Base-by-base conservation (phyloP, 2,888 invertebrate species). In the Lobophora halterata region DNA sequence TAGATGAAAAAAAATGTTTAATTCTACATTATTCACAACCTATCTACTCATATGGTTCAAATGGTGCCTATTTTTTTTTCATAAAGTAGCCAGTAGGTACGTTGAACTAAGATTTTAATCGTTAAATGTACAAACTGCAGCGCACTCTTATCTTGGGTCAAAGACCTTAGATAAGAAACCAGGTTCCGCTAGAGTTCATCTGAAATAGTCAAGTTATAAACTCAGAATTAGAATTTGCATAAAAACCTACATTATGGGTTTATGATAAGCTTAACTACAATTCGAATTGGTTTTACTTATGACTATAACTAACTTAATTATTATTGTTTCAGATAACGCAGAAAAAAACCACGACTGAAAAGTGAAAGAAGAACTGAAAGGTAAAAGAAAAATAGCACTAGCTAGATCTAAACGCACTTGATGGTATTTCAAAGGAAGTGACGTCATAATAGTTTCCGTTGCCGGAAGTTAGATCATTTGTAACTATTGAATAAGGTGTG, bases 401-500 rank as follows among this genome's bases (percentile, higher is more conserved):
- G n/a, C n/a, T n/a, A n/a, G n/a, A 23, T 23, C 14, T 8, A 12
- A 6, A 11, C 12, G 17, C 5, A n/a, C n/a, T 2, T 6, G 14
- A 14, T 3, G 6, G 28, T 26, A n/a, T 33, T 25, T 18, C n/a
- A 44, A 46, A 33, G 63, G 68, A 65, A 49, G 42, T 65, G 61
- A 61, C 36, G 42, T 46, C 52, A 52, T 41, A 47, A 42, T 26
- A 19, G 43, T 48, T 54, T 59, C 64, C 57, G 52, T 35, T 27
- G 29, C 39, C 53, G 67, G 70, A 68, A 49, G 57, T 62, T 61
- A 46, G 52, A 52, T 55, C 61, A 63, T 56, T 46, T 49, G 20
- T 14, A 43, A 42, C 32, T 45, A 24, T 28, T 32, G 28, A 42
- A 41, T 19, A 18, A 5, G 5, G 23, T 33, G 4, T 17, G 21